Percentiles rank a stretch among this genome's conserved stretches.
These are phyloP conservation scores for Leptoclinus maculatus DNA, from an alignment of 2,797 vertebrate genomes.

Conservation along the genomic window DNA sequence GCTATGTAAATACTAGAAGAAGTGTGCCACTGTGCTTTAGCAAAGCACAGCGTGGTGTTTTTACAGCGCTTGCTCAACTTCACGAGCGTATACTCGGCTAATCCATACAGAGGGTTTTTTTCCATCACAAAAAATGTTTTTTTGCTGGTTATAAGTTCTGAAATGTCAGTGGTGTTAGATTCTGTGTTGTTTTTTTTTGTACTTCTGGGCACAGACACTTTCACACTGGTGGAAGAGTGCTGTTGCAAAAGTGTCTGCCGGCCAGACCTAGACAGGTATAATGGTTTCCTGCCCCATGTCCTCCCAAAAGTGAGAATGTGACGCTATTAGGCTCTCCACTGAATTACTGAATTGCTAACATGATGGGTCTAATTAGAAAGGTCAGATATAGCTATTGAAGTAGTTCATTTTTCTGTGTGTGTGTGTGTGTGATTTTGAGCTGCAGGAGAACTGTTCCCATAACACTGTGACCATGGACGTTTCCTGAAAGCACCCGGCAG, in stretches of 20 bases:
- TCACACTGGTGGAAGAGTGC: slow-evolving; percentile 41
- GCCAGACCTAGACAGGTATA: slow-evolving; percentile 35
- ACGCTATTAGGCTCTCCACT: slow-evolving; percentile 44
- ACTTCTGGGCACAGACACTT: slow-evolving; percentile 43
- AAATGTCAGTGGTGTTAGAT: slow-evolving; percentile 25
- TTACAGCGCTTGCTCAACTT: slow-evolving; percentile 63
- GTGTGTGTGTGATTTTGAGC: slow-evolving; percentile 21
- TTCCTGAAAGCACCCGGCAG: slow-evolving; percentile 54
- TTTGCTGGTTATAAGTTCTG: slow-evolving; percentile 39
- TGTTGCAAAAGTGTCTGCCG: slow-evolving; percentile 36
- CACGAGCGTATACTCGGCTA: slow-evolving; percentile 40
- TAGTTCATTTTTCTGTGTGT: slow-evolving; percentile 4
- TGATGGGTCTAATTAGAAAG: slow-evolving; percentile 53
- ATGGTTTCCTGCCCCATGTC: slow-evolving; percentile 46
- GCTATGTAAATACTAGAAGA: slow-evolving; percentile 72
- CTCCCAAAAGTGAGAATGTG: slow-evolving; percentile 53
- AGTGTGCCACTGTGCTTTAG: slow-evolving; percentile 73
- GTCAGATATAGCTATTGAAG: slow-evolving; percentile 42
- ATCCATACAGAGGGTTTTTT: slow-evolving; percentile 44
- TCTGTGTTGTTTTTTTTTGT: slow-evolving; percentile 25
- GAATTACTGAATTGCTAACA: slow-evolving; percentile 20
- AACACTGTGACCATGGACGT: slow-evolving; percentile 38
- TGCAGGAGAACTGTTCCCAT: slow-evolving; percentile 25
- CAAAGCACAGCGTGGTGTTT: slow-evolving; percentile 62
- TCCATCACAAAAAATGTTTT: slow-evolving; percentile 24